These are phyloP conservation scores for Lathronympha strigana DNA, from an alignment of 2,888 invertebrate genomes.

Conservation along the genomic window DNA sequence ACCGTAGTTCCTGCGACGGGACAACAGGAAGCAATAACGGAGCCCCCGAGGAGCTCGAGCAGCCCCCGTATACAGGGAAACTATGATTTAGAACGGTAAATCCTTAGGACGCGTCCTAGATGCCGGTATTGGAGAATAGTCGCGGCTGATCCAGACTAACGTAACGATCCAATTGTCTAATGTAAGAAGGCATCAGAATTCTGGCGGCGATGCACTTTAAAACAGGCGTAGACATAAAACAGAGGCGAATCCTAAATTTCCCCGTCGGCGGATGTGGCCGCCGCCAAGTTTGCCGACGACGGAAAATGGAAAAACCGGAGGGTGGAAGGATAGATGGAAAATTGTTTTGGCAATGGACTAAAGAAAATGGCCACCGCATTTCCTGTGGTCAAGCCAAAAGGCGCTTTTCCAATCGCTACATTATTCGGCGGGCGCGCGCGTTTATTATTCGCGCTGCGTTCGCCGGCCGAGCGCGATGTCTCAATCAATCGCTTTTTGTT, in stretches of 20 bases:
- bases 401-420: slow-evolving; percentile 73
- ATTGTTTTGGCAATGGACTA: slow-evolving; percentile 75
- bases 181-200: slow-evolving; percentile 53
- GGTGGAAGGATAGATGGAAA: slow-evolving; percentile 71
- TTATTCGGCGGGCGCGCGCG: slow-evolving; percentile 58
- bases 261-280: slow-evolving; percentile 59
- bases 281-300: slow-evolving; percentile 71
- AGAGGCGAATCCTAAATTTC: slow-evolving; percentile 61
- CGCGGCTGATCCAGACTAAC: slow-evolving; percentile 38
- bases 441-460: slow-evolving; percentile 67
- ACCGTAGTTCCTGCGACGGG: slow-evolving; percentile 65
- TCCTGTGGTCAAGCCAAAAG: slow-evolving; percentile 82
- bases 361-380: slow-evolving; percentile 77
- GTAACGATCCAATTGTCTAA: slow-evolving; percentile 50
- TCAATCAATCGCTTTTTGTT: slow-evolving; percentile 52
- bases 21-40: slow-evolving; percentile 82
- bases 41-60: slow-evolving; percentile 59
- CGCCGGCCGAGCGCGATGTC: slow-evolving; percentile 44
- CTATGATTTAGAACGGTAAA: slow-evolving; percentile 74
- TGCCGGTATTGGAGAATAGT: slow-evolving; percentile 45
- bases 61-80: slow-evolving; percentile 65
- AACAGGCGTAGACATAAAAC: slow-evolving; percentile 51
- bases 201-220: slow-evolving; percentile 49
- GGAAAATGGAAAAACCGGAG: slow-evolving; percentile 74
- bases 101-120: slow-evolving; percentile 52